Evolutionary conservation across 2,113 vertebrate species (phyloP).

Genomic region (Neomonachus schauinslandi): DNA sequence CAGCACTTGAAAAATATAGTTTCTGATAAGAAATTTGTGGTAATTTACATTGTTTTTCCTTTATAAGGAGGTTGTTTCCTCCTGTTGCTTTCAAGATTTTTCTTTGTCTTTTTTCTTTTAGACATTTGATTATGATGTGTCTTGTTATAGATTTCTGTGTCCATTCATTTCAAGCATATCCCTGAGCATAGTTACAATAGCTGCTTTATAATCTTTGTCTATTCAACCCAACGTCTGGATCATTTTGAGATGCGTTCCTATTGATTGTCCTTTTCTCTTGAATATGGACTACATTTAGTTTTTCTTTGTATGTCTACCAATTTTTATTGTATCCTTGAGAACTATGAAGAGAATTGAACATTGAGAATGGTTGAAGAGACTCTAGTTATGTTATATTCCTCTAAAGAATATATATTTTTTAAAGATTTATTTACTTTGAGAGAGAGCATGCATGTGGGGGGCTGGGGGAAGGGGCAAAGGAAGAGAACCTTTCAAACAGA

Average conservation of each 20-base stretch:
- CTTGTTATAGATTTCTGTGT: not conserved
- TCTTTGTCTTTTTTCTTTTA: not conserved
- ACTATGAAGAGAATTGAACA: not conserved
- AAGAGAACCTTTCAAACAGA: not conserved
- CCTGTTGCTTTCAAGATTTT: not conserved
- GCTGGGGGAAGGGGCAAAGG: not conserved
- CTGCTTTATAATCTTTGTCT: not conserved
- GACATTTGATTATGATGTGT: not conserved
- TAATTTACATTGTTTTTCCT: not conserved
- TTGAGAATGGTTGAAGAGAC: not conserved
- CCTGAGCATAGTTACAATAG: not conserved
- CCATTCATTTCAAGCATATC: not conserved
- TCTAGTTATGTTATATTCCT: not conserved
- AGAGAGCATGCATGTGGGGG: not conserved
- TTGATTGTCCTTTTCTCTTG: not conserved
- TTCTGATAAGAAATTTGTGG: not conserved
- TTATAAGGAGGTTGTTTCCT: not conserved
- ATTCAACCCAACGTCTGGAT: not conserved
- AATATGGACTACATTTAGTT: not conserved
- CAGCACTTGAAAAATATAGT: not conserved
- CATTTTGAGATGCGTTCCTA: not conserved
- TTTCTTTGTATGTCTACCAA: not conserved
- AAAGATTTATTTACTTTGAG: not conserved
- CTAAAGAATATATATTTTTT: not conserved
- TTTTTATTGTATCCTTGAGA: not conserved